Percentiles rank a stretch among this genome's conserved stretches.
phyloP scores from a whole-genome alignment of 1,140 invertebrate species.

The Delia radicum region DNA sequence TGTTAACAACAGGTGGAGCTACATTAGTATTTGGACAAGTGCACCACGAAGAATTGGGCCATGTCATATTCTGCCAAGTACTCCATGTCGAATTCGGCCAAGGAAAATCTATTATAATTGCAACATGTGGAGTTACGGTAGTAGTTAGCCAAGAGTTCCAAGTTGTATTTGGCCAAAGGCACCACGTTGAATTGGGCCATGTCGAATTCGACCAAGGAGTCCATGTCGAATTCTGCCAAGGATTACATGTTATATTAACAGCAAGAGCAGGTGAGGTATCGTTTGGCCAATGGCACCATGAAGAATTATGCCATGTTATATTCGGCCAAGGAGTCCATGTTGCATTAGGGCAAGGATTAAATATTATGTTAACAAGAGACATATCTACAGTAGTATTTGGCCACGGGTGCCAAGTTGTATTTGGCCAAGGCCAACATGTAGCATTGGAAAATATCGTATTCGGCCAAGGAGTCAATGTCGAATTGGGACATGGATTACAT shows the following conservation, averaged over 20 bases:
- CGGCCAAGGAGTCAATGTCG: neutral
- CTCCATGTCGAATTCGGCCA: neutral
- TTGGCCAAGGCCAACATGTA: neutral
- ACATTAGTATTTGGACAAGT: neutral
- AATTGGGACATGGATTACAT: too few species aligned
- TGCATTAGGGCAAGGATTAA: too few species aligned
- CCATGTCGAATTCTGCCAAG: neutral
- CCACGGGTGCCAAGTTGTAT: too few species aligned
- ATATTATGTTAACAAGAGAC: neutral
- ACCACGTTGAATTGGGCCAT: neutral
- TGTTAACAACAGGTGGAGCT: too few species aligned
- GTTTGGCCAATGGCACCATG: too few species aligned
- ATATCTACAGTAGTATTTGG: neutral
- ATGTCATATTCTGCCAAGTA: neutral
- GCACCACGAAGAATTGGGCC: neutral
- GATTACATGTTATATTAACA: too few species aligned
- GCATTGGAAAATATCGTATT: neutral
- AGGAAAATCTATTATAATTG: too few species aligned
- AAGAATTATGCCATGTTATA: too few species aligned
- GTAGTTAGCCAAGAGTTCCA: neutral
- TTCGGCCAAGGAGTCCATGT: too few species aligned
- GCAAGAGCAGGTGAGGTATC: too few species aligned
- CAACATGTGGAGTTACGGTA: neutral
- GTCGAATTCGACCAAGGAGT: neutral
- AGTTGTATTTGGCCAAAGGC: neutral